A percentile compares a stretch with the other conserved stretches of the same genome.
Evolutionary conservation across 2,113 vertebrate species (phyloP).

Genomic region (Cyrtonyx montezumae): DNA sequence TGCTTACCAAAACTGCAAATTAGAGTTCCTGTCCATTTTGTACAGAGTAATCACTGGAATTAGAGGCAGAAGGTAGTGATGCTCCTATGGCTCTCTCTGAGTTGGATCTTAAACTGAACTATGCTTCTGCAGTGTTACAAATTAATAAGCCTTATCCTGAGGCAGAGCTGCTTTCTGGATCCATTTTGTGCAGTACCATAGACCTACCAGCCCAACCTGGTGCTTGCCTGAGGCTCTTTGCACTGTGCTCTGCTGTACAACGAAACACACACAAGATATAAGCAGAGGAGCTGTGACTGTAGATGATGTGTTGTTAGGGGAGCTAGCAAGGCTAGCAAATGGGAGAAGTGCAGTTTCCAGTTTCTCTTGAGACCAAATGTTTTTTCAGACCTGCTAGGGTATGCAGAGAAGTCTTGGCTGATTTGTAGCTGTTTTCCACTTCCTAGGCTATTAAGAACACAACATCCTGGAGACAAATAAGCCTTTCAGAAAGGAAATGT

Average conservation of each 20-base stretch:
- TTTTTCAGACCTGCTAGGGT: not conserved
- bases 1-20: not conserved
- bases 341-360: not conserved
- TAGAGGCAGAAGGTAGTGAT: not conserved
- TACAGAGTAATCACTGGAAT: not conserved
- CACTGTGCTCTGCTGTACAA: not conserved
- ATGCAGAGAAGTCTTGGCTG: constrained; percentile 4
- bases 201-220: not conserved
- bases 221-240: not conserved
- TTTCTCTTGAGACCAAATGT: not conserved
- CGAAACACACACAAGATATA: fast-evolving
- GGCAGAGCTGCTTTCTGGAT: not conserved
- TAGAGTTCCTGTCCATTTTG: not conserved
- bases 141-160: not conserved
- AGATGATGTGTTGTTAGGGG: not conserved
- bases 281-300: not conserved
- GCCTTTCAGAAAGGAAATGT: not conserved
- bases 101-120: not conserved
- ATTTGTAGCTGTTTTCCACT: not conserved
- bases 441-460: not conserved
- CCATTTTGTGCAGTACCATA: not conserved
- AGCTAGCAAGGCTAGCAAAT: not conserved
- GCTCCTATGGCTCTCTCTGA: not conserved
- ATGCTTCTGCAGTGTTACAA: not conserved
- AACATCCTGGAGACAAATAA: not conserved